Evolutionary conservation across 2,888 invertebrate genomes (phyloP), one percentile per base, ranked within the genome.

Genomic region (Thera obeliscata): DNA sequence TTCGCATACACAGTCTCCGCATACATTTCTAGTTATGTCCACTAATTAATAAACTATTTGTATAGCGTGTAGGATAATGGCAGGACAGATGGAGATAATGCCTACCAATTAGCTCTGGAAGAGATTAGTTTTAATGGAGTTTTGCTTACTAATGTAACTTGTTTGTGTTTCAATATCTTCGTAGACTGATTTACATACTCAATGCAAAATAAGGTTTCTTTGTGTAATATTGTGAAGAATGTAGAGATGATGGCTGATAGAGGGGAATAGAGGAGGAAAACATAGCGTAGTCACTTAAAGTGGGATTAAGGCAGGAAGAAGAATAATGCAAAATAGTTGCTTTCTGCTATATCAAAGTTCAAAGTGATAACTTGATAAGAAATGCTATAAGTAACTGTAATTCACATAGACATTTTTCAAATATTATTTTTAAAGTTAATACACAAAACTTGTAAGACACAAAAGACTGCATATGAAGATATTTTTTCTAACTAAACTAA

Each of bases 101-200:
- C 61, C 71, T 55, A 57, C 61, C 73, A 74, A 75, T 75, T 74
- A 74, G 65, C 61, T 35, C 62, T 56, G 50, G 72, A 41, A 11
- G 64, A 64, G 69, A 70, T 69, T 69, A 70, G 63, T 8, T 65
- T 54, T 73, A 74, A 74, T 70, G 71, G 64, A 63, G 61, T 46
- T 58, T 60, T 48, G 36, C 49, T 43, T 56, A 50, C 46, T 57
- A 35, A 64, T 65, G 55, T 59, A 62, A 70, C 72, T 64, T 62
- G 61, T 66, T 22, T 66, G 61, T 11, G 41, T 64, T 64, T 54
- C 52, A 56, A 48, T 57, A 49, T 38, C 9, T 46, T 2, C 22
- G 22, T 22, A 22, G 22, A 22, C 22, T 22, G 22, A 22, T 22
- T 22, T 22, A 22, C 22, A 22, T 22, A 22, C 1, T 22, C 22